Conservation (phyloP, 2,113 vertebrate species). For the Chrysochloris asiatica region DNA sequence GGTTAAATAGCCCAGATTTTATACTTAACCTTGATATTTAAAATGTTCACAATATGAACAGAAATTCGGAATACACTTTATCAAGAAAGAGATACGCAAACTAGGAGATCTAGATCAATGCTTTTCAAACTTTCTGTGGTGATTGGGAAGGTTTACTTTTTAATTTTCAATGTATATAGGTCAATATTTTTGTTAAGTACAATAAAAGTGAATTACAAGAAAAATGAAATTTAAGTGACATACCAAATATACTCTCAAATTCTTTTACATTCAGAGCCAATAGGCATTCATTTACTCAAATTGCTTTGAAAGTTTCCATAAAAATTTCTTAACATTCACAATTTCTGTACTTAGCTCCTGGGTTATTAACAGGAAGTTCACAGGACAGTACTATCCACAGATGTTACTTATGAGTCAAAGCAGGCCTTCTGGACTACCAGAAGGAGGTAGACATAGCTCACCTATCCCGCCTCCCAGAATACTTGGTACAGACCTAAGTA, state of each 20-base stretch:
- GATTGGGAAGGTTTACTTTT: neutral
- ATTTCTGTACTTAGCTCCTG: neutral
- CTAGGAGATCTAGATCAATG: neutral
- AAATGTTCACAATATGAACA: neutral
- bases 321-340: neutral
- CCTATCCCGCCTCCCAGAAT: too few relatives aligned
- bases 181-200: neutral
- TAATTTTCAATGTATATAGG: neutral
- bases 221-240: constrained; percentile 20
- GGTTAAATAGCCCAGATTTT: neutral
- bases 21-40: neutral
- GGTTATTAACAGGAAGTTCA: neutral
- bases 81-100: neutral
- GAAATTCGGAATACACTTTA: neutral
- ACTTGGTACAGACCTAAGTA: neutral
- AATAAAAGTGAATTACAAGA: constrained; percentile 1
- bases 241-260: neutral
- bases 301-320: neutral
- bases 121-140: neutral
- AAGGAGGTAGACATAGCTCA: fast-evolving
- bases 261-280: neutral
- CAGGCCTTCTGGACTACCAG: too few relatives aligned
- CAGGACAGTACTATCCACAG: fast-evolving
- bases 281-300: neutral
- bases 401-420: neutral